Evolutionary conservation across 2,797 vertebrate species (phyloP), one percentile per base, ranked within the genome.

Genomic region (Chaetophractus vellerosus): DNA sequence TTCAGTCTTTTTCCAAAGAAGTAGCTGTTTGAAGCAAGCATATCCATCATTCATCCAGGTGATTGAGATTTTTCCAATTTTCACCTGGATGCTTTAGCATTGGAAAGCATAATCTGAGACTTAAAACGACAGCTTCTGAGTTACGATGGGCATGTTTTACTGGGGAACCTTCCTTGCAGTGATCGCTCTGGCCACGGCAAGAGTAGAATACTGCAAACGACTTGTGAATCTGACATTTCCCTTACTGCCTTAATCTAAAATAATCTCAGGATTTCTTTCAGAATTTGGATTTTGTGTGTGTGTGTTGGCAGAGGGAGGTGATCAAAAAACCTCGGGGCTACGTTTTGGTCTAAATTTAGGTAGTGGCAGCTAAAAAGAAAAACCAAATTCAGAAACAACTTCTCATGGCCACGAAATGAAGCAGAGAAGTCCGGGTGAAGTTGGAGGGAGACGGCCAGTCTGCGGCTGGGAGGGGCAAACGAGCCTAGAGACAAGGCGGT

Each of bases 271-370:
- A 52, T 6, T 19, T 55, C 19, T 26, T 52, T 69, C n/a, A 28
- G 38, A 64, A 38, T 7, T 63, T 21, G 38, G 26, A 0, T 31
- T 41, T 15, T 23, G 81, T 38, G 2, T 24, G 52, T 75, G 55
- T 33, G 45, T 9, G 9, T 33, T 26, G 18, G 10, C 48, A 86
- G 31, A 80, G 41, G 1, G 61, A 45, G 57, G 24, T 66, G 41
- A 28, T 59, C 11, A 11, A 64, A 85, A 76, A 83, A 69, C 18
- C 48, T 10, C 0, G 2, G 45, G 50, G 91, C 86, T 74, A 74
- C 87, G 91, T 96, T 96, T 38, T 33, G 84, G 50, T n/a, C 68
- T 79, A 21, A 71, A 9, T 45, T 45, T 45, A 80, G 75, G 45
- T 66, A 50, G 45, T 45, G 45, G 45, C 45, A 45, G 45, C 45